Percentiles rank a stretch among this genome's conserved stretches.
phyloP scores from a whole-genome alignment of 1,140 invertebrate species.

The Polypedilum pembai region DNA sequence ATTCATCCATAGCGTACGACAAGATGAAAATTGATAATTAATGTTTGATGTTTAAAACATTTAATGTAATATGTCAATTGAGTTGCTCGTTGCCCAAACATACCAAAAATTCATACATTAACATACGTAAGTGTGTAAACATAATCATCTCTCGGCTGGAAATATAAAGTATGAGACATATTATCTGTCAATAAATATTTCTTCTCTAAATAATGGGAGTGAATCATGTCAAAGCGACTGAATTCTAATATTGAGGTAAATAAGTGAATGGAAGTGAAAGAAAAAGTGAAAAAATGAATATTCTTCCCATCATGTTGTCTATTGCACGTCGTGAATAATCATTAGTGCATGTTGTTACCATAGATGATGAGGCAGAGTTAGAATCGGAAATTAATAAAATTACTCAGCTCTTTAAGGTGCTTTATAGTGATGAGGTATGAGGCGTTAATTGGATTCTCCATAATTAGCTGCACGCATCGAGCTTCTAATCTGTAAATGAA shows the following conservation, averaged over 20 bases:
- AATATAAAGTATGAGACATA: background rate
- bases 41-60: too few relatives aligned
- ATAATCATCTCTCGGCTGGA: too few relatives aligned
- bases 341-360: conserved; percentile 5
- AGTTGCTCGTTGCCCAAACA: too few relatives aligned
- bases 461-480: background rate
- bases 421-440: background rate
- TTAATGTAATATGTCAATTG: too few relatives aligned
- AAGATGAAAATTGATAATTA: too few relatives aligned
- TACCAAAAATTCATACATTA: too few relatives aligned
- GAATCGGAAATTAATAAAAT: conserved; percentile 15
- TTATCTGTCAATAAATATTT: conserved; percentile 19
- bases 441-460: conserved; percentile 3
- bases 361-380: background rate
- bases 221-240: too few relatives aligned
- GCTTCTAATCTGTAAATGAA: background rate
- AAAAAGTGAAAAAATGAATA: background rate
- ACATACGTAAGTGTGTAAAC: too few relatives aligned
- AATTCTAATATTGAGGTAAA: too few relatives aligned
- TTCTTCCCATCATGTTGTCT: conserved; percentile 9
- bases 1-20: too few relatives aligned
- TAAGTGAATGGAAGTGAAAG: background rate
- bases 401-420: background rate
- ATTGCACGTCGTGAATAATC: conserved; percentile 9
- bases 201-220: background rate